Evolutionary conservation across 1,140 invertebrate species (phyloP).

Genomic region (Drosophila neocordata): DNA sequence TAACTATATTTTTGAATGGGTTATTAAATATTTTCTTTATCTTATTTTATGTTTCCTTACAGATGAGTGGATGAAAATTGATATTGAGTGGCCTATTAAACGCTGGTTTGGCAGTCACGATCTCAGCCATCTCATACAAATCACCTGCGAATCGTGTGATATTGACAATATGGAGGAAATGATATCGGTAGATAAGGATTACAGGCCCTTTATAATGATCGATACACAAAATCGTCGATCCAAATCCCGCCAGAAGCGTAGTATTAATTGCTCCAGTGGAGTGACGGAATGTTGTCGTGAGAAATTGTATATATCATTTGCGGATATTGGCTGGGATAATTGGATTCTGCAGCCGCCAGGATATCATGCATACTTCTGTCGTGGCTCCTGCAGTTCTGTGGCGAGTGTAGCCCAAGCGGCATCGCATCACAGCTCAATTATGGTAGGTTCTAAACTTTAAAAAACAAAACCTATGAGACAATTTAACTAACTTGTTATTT

Average conservation of each 20-base stretch:
- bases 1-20: background rate
- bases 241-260: slow-evolving; percentile 85
- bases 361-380: slow-evolving; percentile 93
- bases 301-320: slow-evolving; percentile 91
- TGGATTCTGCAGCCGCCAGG: slow-evolving; percentile 92
- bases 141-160: slow-evolving; percentile 90
- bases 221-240: slow-evolving; percentile 86
- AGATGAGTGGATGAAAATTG: slow-evolving; percentile 92
- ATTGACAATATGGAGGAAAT: slow-evolving; percentile 81
- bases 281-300: slow-evolving; percentile 92
- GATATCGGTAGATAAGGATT: slow-evolving; percentile 85
- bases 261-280: slow-evolving; percentile 87
- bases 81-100: slow-evolving; percentile 88
- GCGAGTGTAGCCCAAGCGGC: slow-evolving; percentile 87
- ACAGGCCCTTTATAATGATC: slow-evolving; percentile 89
- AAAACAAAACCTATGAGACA: background rate
- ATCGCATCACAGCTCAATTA: slow-evolving; percentile 88
- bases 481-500: background rate
- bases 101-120: slow-evolving; percentile 88
- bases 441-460: slow-evolving; percentile 83
- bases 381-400: slow-evolving; percentile 89
- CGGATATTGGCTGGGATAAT: slow-evolving; percentile 93
- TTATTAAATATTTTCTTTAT: background rate
- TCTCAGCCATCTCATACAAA: slow-evolving; percentile 87
- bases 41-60: slow-evolving; percentile 40